Conservation (phyloP, 2,797 vertebrate genomes). For the Hyperoplus immaculatus region DNA sequence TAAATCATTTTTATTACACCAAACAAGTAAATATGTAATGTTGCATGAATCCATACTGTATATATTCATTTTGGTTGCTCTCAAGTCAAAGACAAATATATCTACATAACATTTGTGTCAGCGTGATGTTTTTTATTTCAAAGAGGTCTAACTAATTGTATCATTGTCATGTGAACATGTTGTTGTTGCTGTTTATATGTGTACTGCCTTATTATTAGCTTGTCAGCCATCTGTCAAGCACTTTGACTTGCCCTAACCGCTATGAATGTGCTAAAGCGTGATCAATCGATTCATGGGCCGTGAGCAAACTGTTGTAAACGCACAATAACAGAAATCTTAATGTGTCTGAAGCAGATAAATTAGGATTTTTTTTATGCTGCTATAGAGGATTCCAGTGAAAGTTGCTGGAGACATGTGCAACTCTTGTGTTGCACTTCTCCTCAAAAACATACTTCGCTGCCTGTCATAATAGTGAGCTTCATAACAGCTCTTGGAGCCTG, state of each 20-base stretch:
- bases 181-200: not conserved
- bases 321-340: no score
- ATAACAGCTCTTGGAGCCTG: slow-evolving; percentile 28
- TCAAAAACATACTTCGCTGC: slow-evolving; percentile 10
- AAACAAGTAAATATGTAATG: no score
- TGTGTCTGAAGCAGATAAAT: not conserved
- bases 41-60: no score
- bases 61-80: no score
- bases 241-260: not conserved
- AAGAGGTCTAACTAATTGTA: no score
- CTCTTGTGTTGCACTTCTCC: slow-evolving; percentile 33
- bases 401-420: slow-evolving; percentile 3
- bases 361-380: not conserved
- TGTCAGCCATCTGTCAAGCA: not conserved
- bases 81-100: no score
- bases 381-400: not conserved
- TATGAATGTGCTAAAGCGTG: not conserved
- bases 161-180: not conserved
- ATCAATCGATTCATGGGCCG: not conserved
- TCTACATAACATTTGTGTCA: no score
- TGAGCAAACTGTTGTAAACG: not conserved
- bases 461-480: slow-evolving; percentile 15
- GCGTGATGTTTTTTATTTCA: no score
- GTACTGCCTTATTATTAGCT: not conserved
- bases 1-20: no score